Percentiles rank a stretch among this genome's conserved stretches.
These are phyloP conservation scores for Nebria ingens DNA, from an alignment of 1,140 invertebrate genomes.

Conservation along the genomic window DNA sequence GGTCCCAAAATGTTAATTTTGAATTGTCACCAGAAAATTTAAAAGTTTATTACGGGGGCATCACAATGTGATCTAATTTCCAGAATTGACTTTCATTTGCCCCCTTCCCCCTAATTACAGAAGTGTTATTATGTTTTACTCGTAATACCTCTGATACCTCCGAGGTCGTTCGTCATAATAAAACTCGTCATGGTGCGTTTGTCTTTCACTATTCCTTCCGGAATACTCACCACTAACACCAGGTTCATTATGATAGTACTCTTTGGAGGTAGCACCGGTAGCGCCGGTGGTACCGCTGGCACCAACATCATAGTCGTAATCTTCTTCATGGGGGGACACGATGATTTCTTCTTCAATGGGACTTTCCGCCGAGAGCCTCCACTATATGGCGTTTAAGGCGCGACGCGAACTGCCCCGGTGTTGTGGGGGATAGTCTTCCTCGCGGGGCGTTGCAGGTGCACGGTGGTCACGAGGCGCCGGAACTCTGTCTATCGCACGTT, in stretches of 20 bases:
- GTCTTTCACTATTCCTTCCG: too few relatives aligned
- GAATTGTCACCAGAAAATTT: too few relatives aligned
- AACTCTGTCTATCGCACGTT: slow-evolving; percentile 15
- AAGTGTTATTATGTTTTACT: too few relatives aligned
- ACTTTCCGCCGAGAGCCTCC: slow-evolving; percentile 36
- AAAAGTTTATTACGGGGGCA: too few relatives aligned
- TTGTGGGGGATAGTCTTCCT: slow-evolving; percentile 38
- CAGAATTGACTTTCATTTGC: too few relatives aligned
- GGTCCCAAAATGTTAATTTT: too few relatives aligned
- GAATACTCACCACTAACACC: neutral
- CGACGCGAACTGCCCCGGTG: slow-evolving; percentile 39
- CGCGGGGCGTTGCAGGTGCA: slow-evolving; percentile 13
- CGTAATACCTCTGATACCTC: slow-evolving; percentile 2
- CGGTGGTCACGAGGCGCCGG: slow-evolving; percentile 23
- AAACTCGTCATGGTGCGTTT: neutral
- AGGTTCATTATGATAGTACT: neutral
- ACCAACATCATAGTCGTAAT: neutral
- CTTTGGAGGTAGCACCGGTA: neutral
- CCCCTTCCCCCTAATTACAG: too few relatives aligned
- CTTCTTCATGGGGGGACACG: slow-evolving; percentile 22
- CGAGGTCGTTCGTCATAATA: neutral
- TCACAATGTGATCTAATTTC: too few relatives aligned
- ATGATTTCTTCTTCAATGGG: slow-evolving; percentile 35
- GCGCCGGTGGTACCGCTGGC: neutral
- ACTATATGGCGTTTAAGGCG: slow-evolving; percentile 42